phyloP scores from a whole-genome alignment of 64 coral and sea anemone species.

The Exaiptasia diaphana region DNA sequence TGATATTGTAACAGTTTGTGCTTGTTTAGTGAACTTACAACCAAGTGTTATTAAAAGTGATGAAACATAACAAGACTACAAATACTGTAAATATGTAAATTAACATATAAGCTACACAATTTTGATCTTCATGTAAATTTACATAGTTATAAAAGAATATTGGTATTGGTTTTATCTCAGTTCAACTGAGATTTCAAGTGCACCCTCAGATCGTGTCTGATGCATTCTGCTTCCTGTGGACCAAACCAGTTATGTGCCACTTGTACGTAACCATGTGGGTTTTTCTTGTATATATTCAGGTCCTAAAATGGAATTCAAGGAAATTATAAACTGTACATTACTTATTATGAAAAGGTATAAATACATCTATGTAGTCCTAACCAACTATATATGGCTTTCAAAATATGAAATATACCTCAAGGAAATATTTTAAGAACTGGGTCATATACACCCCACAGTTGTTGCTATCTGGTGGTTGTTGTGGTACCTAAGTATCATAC shows the following conservation, averaged over 20 bases:
- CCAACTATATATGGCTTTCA: background rate
- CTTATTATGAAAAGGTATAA: slow-evolving; percentile 8
- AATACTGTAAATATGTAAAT: background rate
- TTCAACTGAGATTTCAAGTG: slow-evolving; percentile 14
- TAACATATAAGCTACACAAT: no score
- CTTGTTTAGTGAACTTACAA: slow-evolving; percentile 39
- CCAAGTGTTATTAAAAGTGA: slow-evolving; percentile 29
- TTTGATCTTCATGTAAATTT: no score
- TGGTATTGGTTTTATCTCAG: background rate
- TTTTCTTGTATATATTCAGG: background rate
- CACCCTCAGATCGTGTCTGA: slow-evolving; percentile 3
- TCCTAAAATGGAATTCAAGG: background rate
- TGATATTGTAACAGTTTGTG: slow-evolving; percentile 63
- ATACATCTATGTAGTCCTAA: background rate
- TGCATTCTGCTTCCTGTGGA: slow-evolving; percentile 4
- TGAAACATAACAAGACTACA: slow-evolving; percentile 19
- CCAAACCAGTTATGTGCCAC: slow-evolving; percentile 45
- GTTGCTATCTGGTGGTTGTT: slow-evolving; percentile 28
- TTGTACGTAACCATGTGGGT: slow-evolving; percentile 6
- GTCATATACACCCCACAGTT: slow-evolving; percentile 47
- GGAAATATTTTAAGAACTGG: slow-evolving; percentile 26
- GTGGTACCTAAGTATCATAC: slow-evolving; percentile 23
- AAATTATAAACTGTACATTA: no score
- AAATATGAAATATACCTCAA: background rate
- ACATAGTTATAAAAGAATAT: background rate